Conservation (phyloP, 92 coral and sea anemone species). For the Porites lobata region DNA sequence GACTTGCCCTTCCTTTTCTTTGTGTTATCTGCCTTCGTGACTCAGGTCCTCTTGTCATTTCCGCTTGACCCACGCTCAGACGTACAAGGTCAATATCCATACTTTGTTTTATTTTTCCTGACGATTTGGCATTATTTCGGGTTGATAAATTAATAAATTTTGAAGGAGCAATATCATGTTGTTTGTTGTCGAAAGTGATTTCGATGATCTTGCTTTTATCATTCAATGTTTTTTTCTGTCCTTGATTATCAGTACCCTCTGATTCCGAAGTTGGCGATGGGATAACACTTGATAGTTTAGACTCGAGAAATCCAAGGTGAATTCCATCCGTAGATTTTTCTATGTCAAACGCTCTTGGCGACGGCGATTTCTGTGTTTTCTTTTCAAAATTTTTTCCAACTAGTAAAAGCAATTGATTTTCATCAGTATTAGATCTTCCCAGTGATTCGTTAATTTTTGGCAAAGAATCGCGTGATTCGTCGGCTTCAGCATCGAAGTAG, state of each 20-base stretch:
- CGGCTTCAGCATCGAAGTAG: neutral
- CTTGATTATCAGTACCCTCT: neutral
- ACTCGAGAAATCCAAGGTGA: constrained; percentile 6
- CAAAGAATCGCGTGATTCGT: constrained; percentile 29
- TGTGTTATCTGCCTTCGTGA: neutral
- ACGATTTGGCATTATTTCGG: neutral
- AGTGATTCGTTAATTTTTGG: constrained; percentile 29
- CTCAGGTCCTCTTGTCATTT: neutral
- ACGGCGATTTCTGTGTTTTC: constrained; percentile 7
- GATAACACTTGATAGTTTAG: neutral
- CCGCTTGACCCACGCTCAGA: neutral
- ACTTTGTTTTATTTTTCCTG: neutral
- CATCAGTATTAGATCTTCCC: neutral
- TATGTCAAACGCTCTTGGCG: neutral
- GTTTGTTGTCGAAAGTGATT: neutral
- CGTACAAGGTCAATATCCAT: neutral
- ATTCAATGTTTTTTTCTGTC: neutral
- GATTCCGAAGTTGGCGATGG: neutral
- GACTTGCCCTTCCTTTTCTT: neutral
- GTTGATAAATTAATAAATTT: neutral
- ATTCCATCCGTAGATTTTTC: constrained; percentile 30
- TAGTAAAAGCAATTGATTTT: neutral
- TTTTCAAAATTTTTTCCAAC: neutral
- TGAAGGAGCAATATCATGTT: neutral
- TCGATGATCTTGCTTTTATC: constrained; percentile 5